A percentile compares a stretch with the other conserved stretches of the same genome.
Evolutionary conservation across 2,888 invertebrate genomes (phyloP).

Genomic region (Serripes groenlandicus): DNA sequence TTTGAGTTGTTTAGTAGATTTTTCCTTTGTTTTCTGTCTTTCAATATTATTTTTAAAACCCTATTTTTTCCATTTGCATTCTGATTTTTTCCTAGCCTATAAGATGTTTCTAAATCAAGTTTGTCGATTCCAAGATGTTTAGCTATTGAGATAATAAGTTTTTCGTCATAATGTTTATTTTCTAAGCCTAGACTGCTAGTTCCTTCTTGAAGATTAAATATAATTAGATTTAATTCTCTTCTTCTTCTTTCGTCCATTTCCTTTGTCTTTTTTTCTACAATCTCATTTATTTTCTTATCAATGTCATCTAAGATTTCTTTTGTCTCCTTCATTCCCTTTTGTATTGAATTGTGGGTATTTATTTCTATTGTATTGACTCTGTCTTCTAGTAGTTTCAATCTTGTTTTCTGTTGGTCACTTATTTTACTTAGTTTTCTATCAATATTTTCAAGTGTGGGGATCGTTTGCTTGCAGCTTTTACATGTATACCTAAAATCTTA

Average conservation of each 20-base stretch:
- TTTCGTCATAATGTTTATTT: conserved; percentile 2
- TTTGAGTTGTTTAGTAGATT: not conserved
- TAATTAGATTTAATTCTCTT: not conserved
- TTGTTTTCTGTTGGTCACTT: not conserved
- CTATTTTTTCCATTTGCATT: not conserved
- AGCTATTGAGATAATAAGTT: not conserved
- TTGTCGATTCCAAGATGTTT: not conserved
- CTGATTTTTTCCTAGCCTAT: conserved; percentile 1
- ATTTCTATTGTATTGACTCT: not conserved
- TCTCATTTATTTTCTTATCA: not conserved
- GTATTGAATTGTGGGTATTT: not conserved
- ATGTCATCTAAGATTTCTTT: not conserved
- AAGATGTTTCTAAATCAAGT: not conserved
- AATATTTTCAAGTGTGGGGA: not conserved
- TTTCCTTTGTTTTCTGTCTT: not conserved
- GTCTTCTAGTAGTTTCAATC: not conserved
- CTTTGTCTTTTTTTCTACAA: not conserved
- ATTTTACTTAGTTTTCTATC: not conserved
- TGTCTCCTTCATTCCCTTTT: not conserved
- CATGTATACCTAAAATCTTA: not conserved
- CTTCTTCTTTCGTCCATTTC: not conserved
- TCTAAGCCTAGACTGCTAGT: not conserved
- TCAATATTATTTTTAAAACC: not conserved
- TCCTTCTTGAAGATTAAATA: not conserved
- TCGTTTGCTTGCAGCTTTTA: not conserved